A percentile compares a stretch with the other conserved stretches of the same genome.
Conservation (phyloP, 1,140 invertebrate species). For the Drosophila melanogaster region DNA sequence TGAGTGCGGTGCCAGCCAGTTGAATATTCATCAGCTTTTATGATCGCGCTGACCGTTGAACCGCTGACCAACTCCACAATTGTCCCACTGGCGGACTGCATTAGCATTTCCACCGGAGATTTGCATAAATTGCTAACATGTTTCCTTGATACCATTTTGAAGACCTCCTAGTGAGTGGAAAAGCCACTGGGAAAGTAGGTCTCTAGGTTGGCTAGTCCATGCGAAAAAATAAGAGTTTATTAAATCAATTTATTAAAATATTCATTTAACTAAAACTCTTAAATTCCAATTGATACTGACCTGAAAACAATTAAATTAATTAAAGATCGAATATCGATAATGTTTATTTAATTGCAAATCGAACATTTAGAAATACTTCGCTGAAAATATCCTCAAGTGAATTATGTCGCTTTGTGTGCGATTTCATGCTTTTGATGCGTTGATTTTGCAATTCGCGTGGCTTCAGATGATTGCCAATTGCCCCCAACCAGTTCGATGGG, state of each 20-base stretch:
- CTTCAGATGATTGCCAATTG: constrained; percentile 63
- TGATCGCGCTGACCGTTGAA: constrained; percentile 75
- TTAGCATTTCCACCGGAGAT: constrained; percentile 71
- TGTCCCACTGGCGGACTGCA: constrained; percentile 47
- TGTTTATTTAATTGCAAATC: not conserved
- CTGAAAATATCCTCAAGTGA: constrained; percentile 1
- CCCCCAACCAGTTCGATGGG: constrained; percentile 68
- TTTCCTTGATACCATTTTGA: constrained; percentile 79
- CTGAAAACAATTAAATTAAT: not conserved
- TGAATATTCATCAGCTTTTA: constrained; percentile 76
- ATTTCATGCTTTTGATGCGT: constrained; percentile 37
- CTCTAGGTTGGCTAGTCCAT: constrained; percentile 64
- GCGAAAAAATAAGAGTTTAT: not conserved
- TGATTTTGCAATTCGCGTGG: constrained; percentile 55
- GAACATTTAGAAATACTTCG: not conserved
- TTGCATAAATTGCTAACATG: constrained; percentile 66
- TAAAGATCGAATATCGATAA: not conserved
- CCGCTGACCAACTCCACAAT: constrained; percentile 45
- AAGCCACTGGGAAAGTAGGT: constrained; percentile 72
- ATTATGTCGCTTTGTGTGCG: constrained; percentile 18
- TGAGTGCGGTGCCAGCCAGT: constrained; percentile 64
- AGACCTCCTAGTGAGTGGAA: constrained; percentile 73
- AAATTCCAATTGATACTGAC: no score
- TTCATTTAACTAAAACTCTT: no score
- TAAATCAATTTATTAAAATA: no score